A percentile compares a stretch with the other conserved stretches of the same genome.
phyloP scores from a whole-genome alignment of 2,797 vertebrate genomes.

The Cossypha caffra region DNA sequence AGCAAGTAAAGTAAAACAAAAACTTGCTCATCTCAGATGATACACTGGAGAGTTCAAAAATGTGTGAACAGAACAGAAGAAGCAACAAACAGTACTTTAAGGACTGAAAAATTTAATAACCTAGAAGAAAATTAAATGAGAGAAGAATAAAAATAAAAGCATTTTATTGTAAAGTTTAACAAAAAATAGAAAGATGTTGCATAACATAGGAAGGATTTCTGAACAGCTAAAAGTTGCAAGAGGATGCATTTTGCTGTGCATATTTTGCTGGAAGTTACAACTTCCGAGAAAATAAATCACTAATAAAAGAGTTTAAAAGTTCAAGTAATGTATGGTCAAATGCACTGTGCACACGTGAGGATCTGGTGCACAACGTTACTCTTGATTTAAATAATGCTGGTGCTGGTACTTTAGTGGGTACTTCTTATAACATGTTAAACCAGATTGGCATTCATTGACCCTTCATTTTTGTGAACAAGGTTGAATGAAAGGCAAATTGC shows the following conservation, averaged over 20 bases:
- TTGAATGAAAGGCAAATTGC: background rate
- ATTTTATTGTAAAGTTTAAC: background rate
- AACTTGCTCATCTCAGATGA: background rate
- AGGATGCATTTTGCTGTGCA: background rate
- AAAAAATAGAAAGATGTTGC: background rate
- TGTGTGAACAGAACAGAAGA: background rate
- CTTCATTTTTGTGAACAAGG: background rate
- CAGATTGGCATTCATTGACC: background rate
- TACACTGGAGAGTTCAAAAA: background rate
- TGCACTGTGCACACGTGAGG: background rate
- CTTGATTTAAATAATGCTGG: background rate
- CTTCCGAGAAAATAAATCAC: background rate
- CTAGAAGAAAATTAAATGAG: background rate
- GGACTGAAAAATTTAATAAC: background rate
- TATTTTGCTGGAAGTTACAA: background rate
- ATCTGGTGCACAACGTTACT: background rate
- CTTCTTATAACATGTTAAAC: background rate
- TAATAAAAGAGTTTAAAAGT: background rate
- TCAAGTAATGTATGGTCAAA: background rate
- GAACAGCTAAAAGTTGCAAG: background rate
- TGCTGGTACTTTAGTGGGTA: background rate
- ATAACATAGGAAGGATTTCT: background rate
- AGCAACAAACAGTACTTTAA: background rate
- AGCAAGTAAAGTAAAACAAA: background rate
- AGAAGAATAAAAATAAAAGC: background rate